Conservation (phyloP, 1,140 invertebrate species). For the Drosophila arizonae region DNA sequence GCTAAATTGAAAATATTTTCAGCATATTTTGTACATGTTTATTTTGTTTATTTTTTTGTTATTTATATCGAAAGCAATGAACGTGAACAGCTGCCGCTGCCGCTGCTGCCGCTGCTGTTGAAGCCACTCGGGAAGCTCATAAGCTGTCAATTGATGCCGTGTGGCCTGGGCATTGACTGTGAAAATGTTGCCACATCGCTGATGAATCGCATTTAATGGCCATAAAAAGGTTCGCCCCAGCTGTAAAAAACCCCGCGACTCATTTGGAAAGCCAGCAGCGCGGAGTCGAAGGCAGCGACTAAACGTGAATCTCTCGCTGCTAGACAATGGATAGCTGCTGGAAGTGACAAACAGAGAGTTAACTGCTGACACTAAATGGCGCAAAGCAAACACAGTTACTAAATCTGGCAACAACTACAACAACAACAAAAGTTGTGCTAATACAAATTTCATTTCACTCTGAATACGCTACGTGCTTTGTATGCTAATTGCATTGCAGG, state of each 20-base stretch:
- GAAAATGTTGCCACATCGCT: conserved; percentile 30
- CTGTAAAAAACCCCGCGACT: conserved; percentile 45
- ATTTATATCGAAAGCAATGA: neutral
- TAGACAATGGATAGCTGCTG: conserved; percentile 17
- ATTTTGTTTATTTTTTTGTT: too few species aligned
- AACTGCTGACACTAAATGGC: conserved; percentile 42
- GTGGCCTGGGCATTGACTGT: conserved; percentile 23
- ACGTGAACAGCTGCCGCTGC: neutral
- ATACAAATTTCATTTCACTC: conserved; percentile 66
- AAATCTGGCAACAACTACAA: conserved; percentile 31
- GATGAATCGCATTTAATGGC: conserved; percentile 37
- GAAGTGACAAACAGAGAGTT: conserved; percentile 17
- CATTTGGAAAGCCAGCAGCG: conserved; percentile 13
- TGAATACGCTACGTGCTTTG: conserved; percentile 67
- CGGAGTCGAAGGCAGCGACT: neutral
- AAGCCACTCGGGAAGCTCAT: conserved; percentile 1
- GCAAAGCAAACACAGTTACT: conserved; percentile 8
- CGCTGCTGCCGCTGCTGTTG: neutral
- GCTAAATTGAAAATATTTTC: too few species aligned
- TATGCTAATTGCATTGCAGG: conserved; percentile 63
- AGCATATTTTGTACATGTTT: too few species aligned
- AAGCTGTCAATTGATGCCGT: conserved; percentile 21
- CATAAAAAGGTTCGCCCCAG: conserved; percentile 1
- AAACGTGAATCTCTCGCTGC: neutral
- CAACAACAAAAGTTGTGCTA: conserved; percentile 46